These are phyloP conservation scores for Spialia ferax DNA, from an alignment of 2,888 invertebrate species.

Conservation along the genomic window DNA sequence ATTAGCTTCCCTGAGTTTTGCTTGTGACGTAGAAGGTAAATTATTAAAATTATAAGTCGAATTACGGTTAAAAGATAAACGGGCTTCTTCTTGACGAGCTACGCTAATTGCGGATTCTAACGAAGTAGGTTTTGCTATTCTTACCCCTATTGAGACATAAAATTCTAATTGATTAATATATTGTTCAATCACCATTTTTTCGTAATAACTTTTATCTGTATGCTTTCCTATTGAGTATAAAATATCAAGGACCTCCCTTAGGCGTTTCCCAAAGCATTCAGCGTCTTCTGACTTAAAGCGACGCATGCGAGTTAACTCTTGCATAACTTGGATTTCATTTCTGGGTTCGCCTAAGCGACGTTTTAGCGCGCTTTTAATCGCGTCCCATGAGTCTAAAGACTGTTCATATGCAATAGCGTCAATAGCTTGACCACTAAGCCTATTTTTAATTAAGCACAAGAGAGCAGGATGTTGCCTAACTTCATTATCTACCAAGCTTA, in stretches of 20 bases:
- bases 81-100: slow-evolving; percentile 28
- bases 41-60: slow-evolving; percentile 11
- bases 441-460: slow-evolving; percentile 29
- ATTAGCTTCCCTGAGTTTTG: slow-evolving; percentile 22
- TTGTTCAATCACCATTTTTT: slow-evolving; percentile 19
- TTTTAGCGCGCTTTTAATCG: slow-evolving; percentile 1
- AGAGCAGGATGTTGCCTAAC: slow-evolving; percentile 9
- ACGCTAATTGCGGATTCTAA: slow-evolving; percentile 18
- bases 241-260: slow-evolving; percentile 18
- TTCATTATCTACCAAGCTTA: neutral
- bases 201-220: slow-evolving; percentile 11
- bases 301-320: slow-evolving; percentile 32
- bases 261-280: slow-evolving; percentile 14
- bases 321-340: slow-evolving; percentile 37
- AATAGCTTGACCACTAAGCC: slow-evolving; percentile 37
- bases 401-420: slow-evolving; percentile 36
- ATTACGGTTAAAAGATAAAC: slow-evolving; percentile 4
- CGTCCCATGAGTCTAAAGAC: slow-evolving; percentile 25
- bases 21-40: neutral
- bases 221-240: slow-evolving; percentile 18
- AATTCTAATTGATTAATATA: slow-evolving; percentile 22
- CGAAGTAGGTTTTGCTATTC: slow-evolving; percentile 16
- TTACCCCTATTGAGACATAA: slow-evolving; percentile 23
- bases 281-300: slow-evolving; percentile 28
- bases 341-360: slow-evolving; percentile 28